Evolutionary conservation across 2,888 invertebrate genomes (phyloP).

Genomic region (Ormyrus thymus): DNA sequence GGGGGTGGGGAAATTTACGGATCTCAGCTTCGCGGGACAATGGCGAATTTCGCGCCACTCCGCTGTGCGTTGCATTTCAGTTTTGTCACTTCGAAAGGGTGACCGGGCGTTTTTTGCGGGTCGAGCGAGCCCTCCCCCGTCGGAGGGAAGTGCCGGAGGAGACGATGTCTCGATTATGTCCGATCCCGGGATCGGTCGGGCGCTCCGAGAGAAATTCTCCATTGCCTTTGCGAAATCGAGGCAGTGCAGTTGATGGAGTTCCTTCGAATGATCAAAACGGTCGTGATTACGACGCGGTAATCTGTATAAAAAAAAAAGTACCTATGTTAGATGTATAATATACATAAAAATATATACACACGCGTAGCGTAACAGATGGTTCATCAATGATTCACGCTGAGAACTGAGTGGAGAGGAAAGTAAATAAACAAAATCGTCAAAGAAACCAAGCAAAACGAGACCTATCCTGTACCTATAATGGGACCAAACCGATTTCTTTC

Average conservation of each 20-base stretch:
- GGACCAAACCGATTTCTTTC: constrained; percentile 70
- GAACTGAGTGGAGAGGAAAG: constrained; percentile 31
- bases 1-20: too few relatives aligned
- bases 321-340: constrained; percentile 57
- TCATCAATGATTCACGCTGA: constrained; percentile 61
- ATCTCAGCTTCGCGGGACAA: too few relatives aligned
- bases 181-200: too few relatives aligned
- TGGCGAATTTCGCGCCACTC: too few relatives aligned
- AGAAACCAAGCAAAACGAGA: constrained; percentile 40
- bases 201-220: too few relatives aligned
- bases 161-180: too few relatives aligned
- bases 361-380: constrained; percentile 57
- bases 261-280: constrained; percentile 45
- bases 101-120: too few relatives aligned
- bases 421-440: constrained; percentile 6
- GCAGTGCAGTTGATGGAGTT: constrained; percentile 28
- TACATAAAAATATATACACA: constrained; percentile 38
- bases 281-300: constrained; percentile 20
- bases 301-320: constrained; percentile 55
- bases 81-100: too few relatives aligned
- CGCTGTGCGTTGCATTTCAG: too few relatives aligned
- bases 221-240: neutral
- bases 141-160: too few relatives aligned
- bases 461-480: constrained; percentile 69
- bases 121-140: too few relatives aligned